These are phyloP conservation scores for Eulemur coronatus DNA, from an alignment of 2,797 vertebrate species.

Conservation along the genomic window DNA sequence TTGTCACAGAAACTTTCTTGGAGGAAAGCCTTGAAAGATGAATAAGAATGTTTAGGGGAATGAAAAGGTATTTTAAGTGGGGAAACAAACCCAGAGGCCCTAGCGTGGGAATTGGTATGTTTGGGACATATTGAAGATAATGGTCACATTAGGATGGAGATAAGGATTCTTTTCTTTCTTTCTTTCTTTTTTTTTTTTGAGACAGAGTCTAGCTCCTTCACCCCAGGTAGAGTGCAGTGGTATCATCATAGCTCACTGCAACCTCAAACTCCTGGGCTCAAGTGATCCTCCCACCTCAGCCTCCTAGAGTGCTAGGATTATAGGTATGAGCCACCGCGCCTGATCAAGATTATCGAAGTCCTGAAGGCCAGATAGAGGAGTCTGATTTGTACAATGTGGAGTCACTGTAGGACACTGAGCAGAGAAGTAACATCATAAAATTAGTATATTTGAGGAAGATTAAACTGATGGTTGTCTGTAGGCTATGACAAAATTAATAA, in stretches of 20 bases:
- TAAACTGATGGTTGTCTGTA: neutral
- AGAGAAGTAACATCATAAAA: neutral
- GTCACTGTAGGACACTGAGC: neutral
- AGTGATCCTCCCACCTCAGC: neutral
- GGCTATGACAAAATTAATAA: neutral
- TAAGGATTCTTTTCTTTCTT: neutral
- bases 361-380: neutral
- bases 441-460: neutral
- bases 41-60: neutral
- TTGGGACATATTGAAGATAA: neutral
- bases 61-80: conserved; percentile 14
- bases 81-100: neutral
- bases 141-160: neutral
- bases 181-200: neutral
- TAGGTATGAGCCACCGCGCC: neutral
- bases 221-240: neutral
- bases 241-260: neutral
- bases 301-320: neutral
- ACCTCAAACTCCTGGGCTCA: neutral
- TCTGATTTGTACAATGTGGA: neutral
- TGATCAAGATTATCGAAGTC: neutral
- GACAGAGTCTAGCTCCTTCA: neutral
- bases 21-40: conserved; percentile 11
- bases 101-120: neutral
- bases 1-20: neutral